A percentile compares a stretch with the other conserved stretches of the same genome.
phyloP scores from a whole-genome alignment of 92 coral and sea anemone species.

The Phenganax subtilis region DNA sequence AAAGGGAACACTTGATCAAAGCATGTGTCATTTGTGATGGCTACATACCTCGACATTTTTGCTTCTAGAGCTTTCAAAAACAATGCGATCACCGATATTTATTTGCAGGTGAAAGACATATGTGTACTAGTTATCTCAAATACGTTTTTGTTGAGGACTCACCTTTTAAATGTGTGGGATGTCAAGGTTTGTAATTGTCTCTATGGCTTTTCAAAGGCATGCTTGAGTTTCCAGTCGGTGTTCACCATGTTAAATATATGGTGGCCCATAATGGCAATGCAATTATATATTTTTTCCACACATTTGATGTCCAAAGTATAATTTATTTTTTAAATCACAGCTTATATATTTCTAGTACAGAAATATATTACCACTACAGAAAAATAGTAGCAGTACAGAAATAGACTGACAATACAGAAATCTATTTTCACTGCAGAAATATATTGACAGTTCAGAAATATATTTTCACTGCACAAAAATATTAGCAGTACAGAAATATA shows the following conservation, averaged over 20 bases:
- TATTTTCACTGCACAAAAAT: background rate
- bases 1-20: too few species aligned
- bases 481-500: background rate
- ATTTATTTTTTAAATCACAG: background rate
- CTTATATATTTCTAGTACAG: constrained; percentile 7
- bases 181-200: too few species aligned
- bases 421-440: constrained; percentile 3
- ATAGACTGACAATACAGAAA: background rate
- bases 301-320: constrained; percentile 13
- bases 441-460: background rate
- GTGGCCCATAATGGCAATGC: constrained; percentile 31
- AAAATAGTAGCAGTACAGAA: background rate
- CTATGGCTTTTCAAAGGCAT: too few species aligned
- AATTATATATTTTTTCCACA: constrained; percentile 11
- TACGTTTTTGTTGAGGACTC: too few species aligned
- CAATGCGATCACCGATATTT: too few species aligned
- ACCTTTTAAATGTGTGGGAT: too few species aligned
- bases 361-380: constrained; percentile 6
- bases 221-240: too few species aligned
- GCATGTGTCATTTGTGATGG: too few species aligned
- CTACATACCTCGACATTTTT: too few species aligned
- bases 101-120: too few species aligned
- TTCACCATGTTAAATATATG: background rate
- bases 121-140: too few species aligned
- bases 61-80: too few species aligned